Evolutionary conservation across 2,113 vertebrate genomes (phyloP).

Genomic region (Phylloscopus whistleri): DNA sequence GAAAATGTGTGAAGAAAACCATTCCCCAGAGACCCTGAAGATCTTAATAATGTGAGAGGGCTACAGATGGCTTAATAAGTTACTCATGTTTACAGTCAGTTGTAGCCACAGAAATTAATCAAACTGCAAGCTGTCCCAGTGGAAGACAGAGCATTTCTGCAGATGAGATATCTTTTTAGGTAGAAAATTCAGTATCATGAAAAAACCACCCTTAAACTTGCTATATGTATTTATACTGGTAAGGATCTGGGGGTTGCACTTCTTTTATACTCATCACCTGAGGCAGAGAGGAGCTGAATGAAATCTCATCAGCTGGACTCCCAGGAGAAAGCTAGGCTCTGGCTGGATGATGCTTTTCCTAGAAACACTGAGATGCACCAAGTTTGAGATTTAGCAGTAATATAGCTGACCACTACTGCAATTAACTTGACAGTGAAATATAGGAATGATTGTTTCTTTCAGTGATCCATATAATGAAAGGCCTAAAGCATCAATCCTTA

Average conservation of each 20-base stretch:
- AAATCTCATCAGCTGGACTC: background rate
- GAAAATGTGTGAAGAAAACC: background rate
- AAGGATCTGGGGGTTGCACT: background rate
- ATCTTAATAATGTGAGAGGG: background rate
- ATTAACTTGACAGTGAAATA: background rate
- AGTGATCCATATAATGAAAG: background rate
- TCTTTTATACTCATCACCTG: background rate
- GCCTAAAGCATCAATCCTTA: background rate
- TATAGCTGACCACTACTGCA: background rate
- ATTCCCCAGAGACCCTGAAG: background rate
- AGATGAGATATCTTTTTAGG: background rate
- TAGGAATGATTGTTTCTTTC: background rate
- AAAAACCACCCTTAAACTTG: background rate
- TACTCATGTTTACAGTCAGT: background rate
- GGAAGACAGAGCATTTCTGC: background rate
- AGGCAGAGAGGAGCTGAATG: background rate
- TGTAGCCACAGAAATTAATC: background rate
- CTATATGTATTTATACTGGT: background rate
- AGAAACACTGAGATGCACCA: background rate
- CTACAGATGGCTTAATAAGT: background rate
- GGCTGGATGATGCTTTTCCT: background rate
- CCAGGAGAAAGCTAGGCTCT: background rate
- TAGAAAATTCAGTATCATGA: background rate
- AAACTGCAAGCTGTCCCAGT: background rate
- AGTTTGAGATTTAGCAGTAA: background rate